Conservation (phyloP, 2,888 invertebrate species). For the Cephus rjabovi region DNA sequence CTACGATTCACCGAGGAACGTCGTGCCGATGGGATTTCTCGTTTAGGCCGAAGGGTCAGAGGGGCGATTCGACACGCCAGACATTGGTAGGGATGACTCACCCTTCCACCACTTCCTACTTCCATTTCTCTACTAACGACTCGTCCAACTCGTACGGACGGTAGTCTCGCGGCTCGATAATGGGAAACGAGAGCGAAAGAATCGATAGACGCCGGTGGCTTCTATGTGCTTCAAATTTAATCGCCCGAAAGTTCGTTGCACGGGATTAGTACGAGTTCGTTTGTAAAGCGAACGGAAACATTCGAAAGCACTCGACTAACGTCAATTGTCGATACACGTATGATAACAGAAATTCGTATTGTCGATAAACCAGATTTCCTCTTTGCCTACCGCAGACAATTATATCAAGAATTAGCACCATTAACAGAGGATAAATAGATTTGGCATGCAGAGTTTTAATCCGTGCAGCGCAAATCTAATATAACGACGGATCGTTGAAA, state of each 20-base stretch:
- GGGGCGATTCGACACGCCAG: not conserved
- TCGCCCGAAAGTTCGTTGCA: not conserved
- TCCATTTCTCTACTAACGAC: not conserved
- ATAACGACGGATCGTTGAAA: not conserved
- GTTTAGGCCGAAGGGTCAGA: not conserved
- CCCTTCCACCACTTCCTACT: conserved; percentile 8
- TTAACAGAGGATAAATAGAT: too few relatives aligned
- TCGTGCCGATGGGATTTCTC: conserved; percentile 34
- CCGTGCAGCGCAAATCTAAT: not conserved
- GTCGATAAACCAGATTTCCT: not conserved
- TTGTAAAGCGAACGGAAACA: not conserved
- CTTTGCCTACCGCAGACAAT: too few relatives aligned
- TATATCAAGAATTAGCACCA: too few relatives aligned
- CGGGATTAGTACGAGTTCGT: not conserved
- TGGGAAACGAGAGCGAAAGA: not conserved
- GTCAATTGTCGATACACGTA: not conserved
- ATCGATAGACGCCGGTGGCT: not conserved
- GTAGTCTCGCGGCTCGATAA: not conserved
- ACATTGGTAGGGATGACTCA: conserved; percentile 1
- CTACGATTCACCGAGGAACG: conserved; percentile 60
- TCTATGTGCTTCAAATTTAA: not conserved
- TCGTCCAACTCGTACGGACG: not conserved
- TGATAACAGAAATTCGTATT: not conserved
- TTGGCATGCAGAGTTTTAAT: too few relatives aligned
- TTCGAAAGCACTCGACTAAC: not conserved